Conservation (phyloP, 64 coral and sea anemone species). For the Trachythela sp. region DNA sequence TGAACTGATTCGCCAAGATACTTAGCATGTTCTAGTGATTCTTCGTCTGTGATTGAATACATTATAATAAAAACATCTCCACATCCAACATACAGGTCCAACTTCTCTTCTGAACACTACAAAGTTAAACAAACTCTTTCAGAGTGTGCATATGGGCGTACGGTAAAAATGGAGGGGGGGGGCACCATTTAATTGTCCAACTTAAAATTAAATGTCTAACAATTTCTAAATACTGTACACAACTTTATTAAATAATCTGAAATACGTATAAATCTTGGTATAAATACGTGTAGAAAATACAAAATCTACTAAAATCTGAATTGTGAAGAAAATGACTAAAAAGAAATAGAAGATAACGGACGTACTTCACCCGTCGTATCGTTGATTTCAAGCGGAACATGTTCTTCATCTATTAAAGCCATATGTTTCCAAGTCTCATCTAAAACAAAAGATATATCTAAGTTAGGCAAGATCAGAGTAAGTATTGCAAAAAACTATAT, state of each 20-base stretch:
- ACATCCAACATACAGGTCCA: slow-evolving; percentile 4
- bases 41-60: slow-evolving; percentile 1
- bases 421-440: slow-evolving; percentile 24
- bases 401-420: slow-evolving; percentile 7
- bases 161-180: too few relatives aligned
- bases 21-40: slow-evolving; percentile 13
- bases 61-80: slow-evolving; percentile 20
- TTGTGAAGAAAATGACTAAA: neutral
- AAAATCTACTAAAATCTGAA: too few relatives aligned
- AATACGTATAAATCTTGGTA: too few relatives aligned
- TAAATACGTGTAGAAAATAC: too few relatives aligned
- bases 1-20: neutral
- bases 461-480: neutral
- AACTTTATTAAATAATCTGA: too few relatives aligned
- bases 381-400: slow-evolving; percentile 23
- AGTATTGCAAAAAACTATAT: too few relatives aligned
- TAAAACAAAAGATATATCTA: neutral
- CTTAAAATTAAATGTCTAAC: too few relatives aligned
- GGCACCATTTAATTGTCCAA: too few relatives aligned
- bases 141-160: too few relatives aligned
- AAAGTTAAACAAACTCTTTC: neutral
- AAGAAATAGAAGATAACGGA: neutral
- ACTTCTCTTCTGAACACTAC: slow-evolving; percentile 4
- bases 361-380: slow-evolving; percentile 18
- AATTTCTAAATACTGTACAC: too few relatives aligned